Percentiles rank a stretch among this genome's conserved stretches.
These are phyloP conservation scores for Megatriorchis doriae DNA, from an alignment of 2,113 vertebrate genomes.

Conservation along the genomic window DNA sequence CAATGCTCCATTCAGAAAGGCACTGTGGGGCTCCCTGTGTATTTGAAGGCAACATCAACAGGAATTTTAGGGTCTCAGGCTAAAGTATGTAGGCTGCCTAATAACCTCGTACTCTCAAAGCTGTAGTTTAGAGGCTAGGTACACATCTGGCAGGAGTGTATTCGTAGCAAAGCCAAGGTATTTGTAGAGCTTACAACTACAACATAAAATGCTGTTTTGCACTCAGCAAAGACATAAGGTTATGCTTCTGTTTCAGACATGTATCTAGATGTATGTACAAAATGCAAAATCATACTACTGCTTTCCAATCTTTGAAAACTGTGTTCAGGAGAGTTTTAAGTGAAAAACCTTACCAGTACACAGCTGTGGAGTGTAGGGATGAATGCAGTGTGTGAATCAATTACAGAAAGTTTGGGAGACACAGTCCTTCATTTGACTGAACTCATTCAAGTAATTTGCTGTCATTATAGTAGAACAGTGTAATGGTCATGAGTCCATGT, in stretches of 20 bases:
- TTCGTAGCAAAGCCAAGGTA: neutral
- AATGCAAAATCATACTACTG: neutral
- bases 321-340: neutral
- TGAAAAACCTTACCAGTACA: neutral
- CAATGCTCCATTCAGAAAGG: neutral
- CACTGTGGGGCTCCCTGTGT: conserved; percentile 19
- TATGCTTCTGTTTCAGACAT: neutral
- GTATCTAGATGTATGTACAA: neutral
- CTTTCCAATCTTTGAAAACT: neutral
- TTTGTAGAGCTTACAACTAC: neutral
- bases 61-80: conserved; percentile 31
- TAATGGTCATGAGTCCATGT: neutral
- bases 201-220: neutral
- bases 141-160: neutral
- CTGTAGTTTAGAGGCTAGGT: neutral
- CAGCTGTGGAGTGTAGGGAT: neutral
- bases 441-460: neutral
- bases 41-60: conserved; percentile 20
- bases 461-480: neutral
- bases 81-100: neutral
- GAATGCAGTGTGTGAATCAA: neutral
- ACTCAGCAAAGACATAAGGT: neutral
- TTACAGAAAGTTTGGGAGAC: neutral
- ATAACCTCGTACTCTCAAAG: neutral
- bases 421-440: neutral